Evolutionary conservation across 2,888 invertebrate genomes (phyloP).

Genomic region (Sminthurides aquaticus): DNA sequence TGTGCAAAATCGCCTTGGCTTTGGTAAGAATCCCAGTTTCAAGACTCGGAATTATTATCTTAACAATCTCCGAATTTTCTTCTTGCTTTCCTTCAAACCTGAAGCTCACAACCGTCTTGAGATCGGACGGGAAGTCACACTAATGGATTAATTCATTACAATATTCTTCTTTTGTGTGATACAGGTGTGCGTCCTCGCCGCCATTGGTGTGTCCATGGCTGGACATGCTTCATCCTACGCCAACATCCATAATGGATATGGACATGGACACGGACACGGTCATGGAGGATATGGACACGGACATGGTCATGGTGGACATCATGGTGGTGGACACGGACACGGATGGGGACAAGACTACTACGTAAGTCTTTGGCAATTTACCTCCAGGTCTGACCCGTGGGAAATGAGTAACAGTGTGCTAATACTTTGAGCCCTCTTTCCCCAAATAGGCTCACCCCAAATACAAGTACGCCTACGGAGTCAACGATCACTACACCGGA

Average conservation of each 20-base stretch:
- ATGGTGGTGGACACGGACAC: not conserved
- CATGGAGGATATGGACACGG: not conserved
- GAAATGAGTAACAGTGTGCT: too few relatives aligned
- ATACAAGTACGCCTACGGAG: constrained; percentile 28
- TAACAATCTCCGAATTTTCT: too few relatives aligned
- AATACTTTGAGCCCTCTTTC: too few relatives aligned
- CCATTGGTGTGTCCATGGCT: not conserved
- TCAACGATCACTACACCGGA: constrained; percentile 38
- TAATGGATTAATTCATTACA: too few relatives aligned
- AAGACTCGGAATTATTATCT: too few relatives aligned
- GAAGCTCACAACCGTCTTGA: too few relatives aligned
- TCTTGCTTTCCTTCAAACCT: too few relatives aligned
- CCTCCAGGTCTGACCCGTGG: not conserved
- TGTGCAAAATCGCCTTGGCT: constrained; percentile 4
- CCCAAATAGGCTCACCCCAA: constrained; percentile 17
- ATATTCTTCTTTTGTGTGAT: not conserved
- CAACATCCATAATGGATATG: not conserved
- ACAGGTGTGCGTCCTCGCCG: constrained; percentile 1
- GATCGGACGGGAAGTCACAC: too few relatives aligned
- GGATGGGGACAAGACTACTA: not conserved
- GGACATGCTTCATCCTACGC: not conserved
- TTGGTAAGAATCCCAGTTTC: constrained; percentile 2
- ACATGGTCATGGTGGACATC: not conserved
- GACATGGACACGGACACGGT: constrained; percentile 3
- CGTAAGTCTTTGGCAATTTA: not conserved